Evolutionary conservation across 92 coral and sea anemone species (phyloP), one percentile per base, ranked within the genome.

Genomic region (Phymanthus crucifer): DNA sequence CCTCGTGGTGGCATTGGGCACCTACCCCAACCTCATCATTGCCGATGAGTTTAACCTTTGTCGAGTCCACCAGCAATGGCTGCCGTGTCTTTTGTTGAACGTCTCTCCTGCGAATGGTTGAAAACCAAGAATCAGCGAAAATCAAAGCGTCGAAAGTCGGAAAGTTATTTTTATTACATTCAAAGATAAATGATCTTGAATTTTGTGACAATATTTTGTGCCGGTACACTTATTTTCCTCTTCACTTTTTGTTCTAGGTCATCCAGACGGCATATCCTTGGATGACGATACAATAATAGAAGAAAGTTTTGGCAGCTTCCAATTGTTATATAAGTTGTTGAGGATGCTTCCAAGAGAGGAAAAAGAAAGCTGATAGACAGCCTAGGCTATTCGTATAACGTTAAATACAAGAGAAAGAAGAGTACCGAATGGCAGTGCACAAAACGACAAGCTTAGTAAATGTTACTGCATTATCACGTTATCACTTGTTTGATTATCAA

Each of bases 261-360:
- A 12, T 50, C 57, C 14, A 2, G 18, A 50, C 2, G 57, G 57
- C 57, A 50, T 50, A 50, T 50, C 57, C 16, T 50, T 50, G 57
- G 57, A 11, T 50, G 57, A 11, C 14, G 57, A 50, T 4, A 50
- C 57, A 3, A 2, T 50, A 50, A 11, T 7, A 50, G 57, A 50
- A 50, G 4, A 7, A 50, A 12, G 57, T 50, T 50, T 50, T 50
- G 57, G 57, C 57, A 50, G 18, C 57, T 50, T 50, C 23, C 57
- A 50, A 50, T 50, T 50, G 57, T 4, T 19, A 50, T 50, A 50
- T 19, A 50, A 50, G 57, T 50, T 50, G 57, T 50, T 50, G 57
- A 50, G 57, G 57, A 50, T 50, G 57, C 57, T 50, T 50, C 57
- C 57, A 50, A 50, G n/a, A 50, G 57, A 50, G 57, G 57, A 19